These are phyloP conservation scores for Muraenolepis orangiensis DNA, from an alignment of 2,797 vertebrate genomes.

Conservation along the genomic window DNA sequence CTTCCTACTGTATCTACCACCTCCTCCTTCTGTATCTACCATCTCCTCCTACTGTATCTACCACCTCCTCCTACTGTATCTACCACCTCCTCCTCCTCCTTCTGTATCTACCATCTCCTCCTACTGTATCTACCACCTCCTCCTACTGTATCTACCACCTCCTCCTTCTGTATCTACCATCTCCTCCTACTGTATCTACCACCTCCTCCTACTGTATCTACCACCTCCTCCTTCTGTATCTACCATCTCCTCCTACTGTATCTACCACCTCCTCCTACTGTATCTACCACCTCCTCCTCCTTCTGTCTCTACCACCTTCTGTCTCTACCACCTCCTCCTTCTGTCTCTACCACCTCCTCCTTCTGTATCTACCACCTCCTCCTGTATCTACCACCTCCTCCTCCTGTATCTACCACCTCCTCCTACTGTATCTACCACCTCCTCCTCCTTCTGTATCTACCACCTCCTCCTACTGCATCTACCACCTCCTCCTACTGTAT, in stretches of 20 bases:
- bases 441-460: not conserved
- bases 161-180: too few relatives aligned
- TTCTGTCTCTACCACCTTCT: not conserved
- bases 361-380: not conserved
- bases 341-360: not conserved
- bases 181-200: too few relatives aligned
- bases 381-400: not conserved
- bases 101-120: not conserved
- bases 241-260: too few relatives aligned
- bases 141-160: too few relatives aligned
- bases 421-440: not conserved
- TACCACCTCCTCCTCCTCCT: not conserved
- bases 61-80: not conserved
- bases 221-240: too few relatives aligned
- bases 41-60: too few relatives aligned
- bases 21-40: not conserved
- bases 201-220: not conserved
- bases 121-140: too few relatives aligned
- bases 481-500: too few relatives aligned
- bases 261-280: not conserved
- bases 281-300: not conserved
- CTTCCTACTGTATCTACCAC: not conserved
- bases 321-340: not conserved
- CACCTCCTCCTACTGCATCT: not conserved
- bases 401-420: too few relatives aligned